Evolutionary conservation across 2,888 invertebrate genomes (phyloP), one percentile per base, ranked within the genome.

Genomic region (Pandemis cinnamomeana): DNA sequence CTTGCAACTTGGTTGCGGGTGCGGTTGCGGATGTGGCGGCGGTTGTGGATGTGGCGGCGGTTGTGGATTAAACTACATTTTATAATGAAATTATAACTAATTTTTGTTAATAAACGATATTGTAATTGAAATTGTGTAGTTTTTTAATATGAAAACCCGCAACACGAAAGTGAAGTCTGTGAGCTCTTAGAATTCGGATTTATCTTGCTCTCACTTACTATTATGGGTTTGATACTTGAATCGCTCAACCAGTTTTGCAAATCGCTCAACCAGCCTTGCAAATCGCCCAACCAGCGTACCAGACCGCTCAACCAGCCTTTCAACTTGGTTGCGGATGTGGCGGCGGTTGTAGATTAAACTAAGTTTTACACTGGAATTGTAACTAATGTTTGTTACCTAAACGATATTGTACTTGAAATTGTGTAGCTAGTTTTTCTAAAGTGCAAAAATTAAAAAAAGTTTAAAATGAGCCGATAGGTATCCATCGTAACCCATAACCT

Each of bases 251-350:
- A 15, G 62, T 11, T 8, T 53, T 0, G 66, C 66, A 42, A 44
- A 11, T 67, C 4, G 68, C 53, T 15, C 72, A 72, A 72, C 48
- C 72, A 15, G 62, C 15, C 6, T 48, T 72, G 36, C 64, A 64
- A 44, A 6, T 48, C 2, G 68, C 46, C 13, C 72, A 73, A 62
- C 67, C 61, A 44, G 51, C 3, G 4, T 15, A 67, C 6, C 60
- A 44, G 15, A 11, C 61, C 7, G 48, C 48, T 27, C 61, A 63
- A 41, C 63, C 68, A 42, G 63, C 13, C 0, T 41, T 64, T 6
- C 13, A 44, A 10, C 13, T 41, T 42, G 64, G 13, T 6, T n/a
- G 53, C 13, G 70, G 51, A n/a, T 67, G 67, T 8, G 61, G 62
- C 4, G 69, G 72, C 20, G 69, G 63, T 13, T 67, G 66, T 20